Evolutionary conservation across 2,797 vertebrate species (phyloP).

Genomic region (Oophaga sylvatica): DNA sequence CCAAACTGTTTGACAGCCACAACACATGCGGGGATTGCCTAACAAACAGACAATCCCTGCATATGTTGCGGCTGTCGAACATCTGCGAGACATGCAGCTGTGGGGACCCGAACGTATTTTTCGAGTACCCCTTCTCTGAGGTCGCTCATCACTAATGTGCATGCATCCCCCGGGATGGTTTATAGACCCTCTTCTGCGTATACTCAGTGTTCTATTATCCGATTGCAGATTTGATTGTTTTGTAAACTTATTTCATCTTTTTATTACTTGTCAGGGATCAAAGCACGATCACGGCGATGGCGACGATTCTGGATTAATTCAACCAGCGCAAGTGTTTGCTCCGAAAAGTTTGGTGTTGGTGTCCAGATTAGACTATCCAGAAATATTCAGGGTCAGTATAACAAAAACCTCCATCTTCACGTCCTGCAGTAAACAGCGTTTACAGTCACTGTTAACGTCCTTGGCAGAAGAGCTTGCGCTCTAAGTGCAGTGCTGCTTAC

Average conservation of each 20-base stretch:
- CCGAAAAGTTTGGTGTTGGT: constrained; percentile 98
- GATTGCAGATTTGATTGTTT: no score
- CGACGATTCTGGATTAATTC: constrained; percentile 90
- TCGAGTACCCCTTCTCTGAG: no score
- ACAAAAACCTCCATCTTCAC: neutral
- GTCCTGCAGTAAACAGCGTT: neutral
- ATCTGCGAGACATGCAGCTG: no score
- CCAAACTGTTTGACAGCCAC: no score
- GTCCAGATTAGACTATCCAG: constrained; percentile 94
- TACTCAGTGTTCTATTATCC: no score
- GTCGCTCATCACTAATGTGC: neutral
- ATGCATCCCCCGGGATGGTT: neutral
- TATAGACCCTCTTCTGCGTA: no score
- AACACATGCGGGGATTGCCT: no score
- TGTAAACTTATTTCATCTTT: neutral
- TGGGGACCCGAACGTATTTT: no score
- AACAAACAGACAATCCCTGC: no score
- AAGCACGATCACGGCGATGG: constrained; percentile 81
- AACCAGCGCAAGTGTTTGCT: constrained; percentile 95
- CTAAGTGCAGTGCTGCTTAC: neutral
- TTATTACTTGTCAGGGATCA: constrained; percentile 83
- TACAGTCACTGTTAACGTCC: neutral
- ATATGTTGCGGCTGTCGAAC: no score
- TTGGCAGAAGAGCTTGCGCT: neutral
- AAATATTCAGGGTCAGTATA: constrained; percentile 95